A percentile compares a stretch with the other conserved stretches of the same genome.
phyloP scores from a whole-genome alignment of 2,888 invertebrate genomes.

The Ichneumon xanthorius region DNA sequence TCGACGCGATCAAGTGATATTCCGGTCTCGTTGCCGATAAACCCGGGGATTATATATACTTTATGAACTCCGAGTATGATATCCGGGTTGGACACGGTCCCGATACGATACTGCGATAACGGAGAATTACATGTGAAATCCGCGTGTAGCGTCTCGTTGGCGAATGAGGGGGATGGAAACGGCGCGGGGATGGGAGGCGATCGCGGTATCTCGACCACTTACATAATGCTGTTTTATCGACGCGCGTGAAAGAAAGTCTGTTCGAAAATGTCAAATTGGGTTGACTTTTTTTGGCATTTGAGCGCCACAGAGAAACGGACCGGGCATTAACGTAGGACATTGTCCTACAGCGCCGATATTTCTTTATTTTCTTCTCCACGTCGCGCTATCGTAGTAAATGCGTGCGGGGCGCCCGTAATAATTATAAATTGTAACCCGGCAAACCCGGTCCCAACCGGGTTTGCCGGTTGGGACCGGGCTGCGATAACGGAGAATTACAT shows the following conservation, averaged over 20 bases:
- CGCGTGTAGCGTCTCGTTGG: neutral
- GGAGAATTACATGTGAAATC: slow-evolving; percentile 6
- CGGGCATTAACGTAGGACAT: no score
- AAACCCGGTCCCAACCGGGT: no score
- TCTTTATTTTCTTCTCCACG: no score
- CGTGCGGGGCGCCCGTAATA: no score
- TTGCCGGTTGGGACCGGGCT: no score
- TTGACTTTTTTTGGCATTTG: no score
- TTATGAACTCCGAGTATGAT: slow-evolving; percentile 13
- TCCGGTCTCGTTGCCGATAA: slow-evolving; percentile 48
- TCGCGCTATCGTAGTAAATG: no score
- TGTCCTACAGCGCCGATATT: no score
- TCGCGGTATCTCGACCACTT: neutral
- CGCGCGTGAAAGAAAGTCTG: neutral
- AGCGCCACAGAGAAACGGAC: no score
- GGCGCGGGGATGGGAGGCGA: neutral
- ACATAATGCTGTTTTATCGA: neutral
- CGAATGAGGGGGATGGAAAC: neutral
- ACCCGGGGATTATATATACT: slow-evolving; percentile 21
- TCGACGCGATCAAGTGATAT: slow-evolving; percentile 50
- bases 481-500: slow-evolving; percentile 39
- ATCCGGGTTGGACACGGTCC: slow-evolving; percentile 41
- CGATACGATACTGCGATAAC: slow-evolving; percentile 42
- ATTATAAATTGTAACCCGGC: no score
- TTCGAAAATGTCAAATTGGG: no score